Base-by-base conservation (phyloP, 2,113 vertebrate species). In the Rhineura floridana region DNA sequence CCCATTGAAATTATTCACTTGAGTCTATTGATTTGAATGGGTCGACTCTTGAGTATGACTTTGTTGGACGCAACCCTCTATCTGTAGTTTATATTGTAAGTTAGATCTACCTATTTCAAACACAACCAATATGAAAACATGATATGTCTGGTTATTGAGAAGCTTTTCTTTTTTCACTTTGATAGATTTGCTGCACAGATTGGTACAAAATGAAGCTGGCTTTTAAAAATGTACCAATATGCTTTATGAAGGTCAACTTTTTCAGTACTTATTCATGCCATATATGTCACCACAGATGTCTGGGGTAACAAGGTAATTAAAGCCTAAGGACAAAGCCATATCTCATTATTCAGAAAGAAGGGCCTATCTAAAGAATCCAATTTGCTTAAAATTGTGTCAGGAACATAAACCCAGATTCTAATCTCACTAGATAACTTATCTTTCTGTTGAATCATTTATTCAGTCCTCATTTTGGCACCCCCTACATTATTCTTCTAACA, bases 141-240 rank as follows among this genome's bases (percentile, higher is more conserved):
- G 0, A 44, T 23, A 30, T 2, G 19, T 36, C 19, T 81, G 39
- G 6, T 48, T 59, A 28, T 11, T 72, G 21, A 25, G 19, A 62
- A 50, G 48, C 7, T 9, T 55, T 80, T 55, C 23, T 48, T 1
- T 12, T 76, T 0, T 30, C 85, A 19, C 0, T 84, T 70, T 87
- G 23, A 70, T 6, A 67, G 86, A 3, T 23, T 67, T 76, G 39
- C 36, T 75, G 85, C 70, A 36, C 28, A 39, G 25, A 46, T 81
- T 36, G 33, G 30, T 67, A 0, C 0, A 4, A 44, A 80, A 52
- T 44, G 1, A 93, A 59, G 44, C 55, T 87, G 0, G 0, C 0
- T 55, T 62, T 79, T 59, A 42, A 65, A 88, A 83, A 69, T 28
- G 42, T 91, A 23, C 83, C 0, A 0, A 8, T 69, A 87, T 50